Conservation (phyloP, 1,140 invertebrate species). For the Ctenoplectra terminalis region DNA sequence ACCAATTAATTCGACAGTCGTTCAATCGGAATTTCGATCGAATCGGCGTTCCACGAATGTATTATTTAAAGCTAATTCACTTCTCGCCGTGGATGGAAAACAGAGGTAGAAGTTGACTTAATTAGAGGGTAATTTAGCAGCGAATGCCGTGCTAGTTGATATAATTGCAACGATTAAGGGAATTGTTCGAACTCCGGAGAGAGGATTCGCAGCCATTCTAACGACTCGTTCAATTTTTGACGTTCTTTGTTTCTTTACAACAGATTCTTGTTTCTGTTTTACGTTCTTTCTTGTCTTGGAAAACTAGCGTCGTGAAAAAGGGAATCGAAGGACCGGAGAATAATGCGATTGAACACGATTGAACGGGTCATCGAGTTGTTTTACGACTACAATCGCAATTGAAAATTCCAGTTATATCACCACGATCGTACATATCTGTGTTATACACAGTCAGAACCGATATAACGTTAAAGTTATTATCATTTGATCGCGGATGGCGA, state of each 20-base stretch:
- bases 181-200: slow-evolving; percentile 17
- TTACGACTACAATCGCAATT: neutral
- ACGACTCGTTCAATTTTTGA: neutral
- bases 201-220: neutral
- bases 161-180: slow-evolving; percentile 59
- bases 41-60: neutral
- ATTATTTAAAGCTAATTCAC: slow-evolving; percentile 29
- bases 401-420: slow-evolving; percentile 20
- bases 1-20: neutral
- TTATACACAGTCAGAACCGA: neutral
- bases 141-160: slow-evolving; percentile 48
- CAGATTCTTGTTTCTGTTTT: no score
- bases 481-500: neutral
- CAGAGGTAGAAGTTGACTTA: slow-evolving; percentile 57
- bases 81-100: slow-evolving; percentile 9
- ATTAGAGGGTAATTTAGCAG: slow-evolving; percentile 58
- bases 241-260: neutral
- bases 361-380: neutral
- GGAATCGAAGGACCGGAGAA: no score
- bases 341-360: no score
- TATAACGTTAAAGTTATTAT: slow-evolving; percentile 37
- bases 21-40: slow-evolving; percentile 5
- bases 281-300: neutral
- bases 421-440: neutral
- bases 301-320: no score